Evolutionary conservation across 2,113 vertebrate genomes (phyloP), one percentile per base, ranked within the genome.

Genomic region (Empidonax traillii): DNA sequence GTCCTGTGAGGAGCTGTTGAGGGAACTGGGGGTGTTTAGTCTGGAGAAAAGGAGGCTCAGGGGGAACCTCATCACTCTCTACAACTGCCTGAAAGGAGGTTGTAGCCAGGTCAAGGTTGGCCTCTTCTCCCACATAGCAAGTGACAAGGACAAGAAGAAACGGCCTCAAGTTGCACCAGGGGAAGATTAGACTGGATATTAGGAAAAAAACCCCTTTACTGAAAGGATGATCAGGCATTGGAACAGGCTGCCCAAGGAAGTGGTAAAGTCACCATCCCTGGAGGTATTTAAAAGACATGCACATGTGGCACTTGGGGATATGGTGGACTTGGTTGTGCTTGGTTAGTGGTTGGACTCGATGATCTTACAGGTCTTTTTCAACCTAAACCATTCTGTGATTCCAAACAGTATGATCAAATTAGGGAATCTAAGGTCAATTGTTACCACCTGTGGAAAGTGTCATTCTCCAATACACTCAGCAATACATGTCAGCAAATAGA

Each of bases 51-150:
- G 22, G 9, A 17, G 14, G 22, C 19, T 37, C 21, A 27, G 1
- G 51, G 24, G 35, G 6, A 1, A 49, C 10, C 20, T 47, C 4
- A 18, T 21, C 10, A 9, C 8, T n/a, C 18, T 28, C 49, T 18
- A 9, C 13, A 49, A 1, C 3, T n/a, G 2, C 15, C 13, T 55
- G 66, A 31, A 1, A 63, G 14, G 22, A 77, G 30, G 8, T 1
- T 5, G 3, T 1, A 51, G 27, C 21, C 59, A 44, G 35, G 21
- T 56, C 14, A 11, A 14, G 4, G 3, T 1, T 21, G 11, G 21
- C 9, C 2, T 66, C 67, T 66, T 14, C 18, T 51, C 51, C 51
- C 59, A 51, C 25, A 18, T 27, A 23, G 37, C 24, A 56, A 49
- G 20, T 4, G 58, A 33, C 25, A 65, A 65, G 43, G 22, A 66